Conservation (phyloP, 2,113 vertebrate genomes). For the human region GRCh38 chrX:137342001-137342500, state of each 20-base stretch:
- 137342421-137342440: too few relatives aligned
- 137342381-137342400: not conserved
- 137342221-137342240: not conserved
- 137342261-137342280: not conserved
- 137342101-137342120: slow-evolving; percentile 3
- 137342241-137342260: not conserved
- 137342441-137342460: too few relatives aligned
- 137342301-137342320: not conserved
- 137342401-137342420: not conserved
- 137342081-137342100: not conserved
- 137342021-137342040: not conserved
- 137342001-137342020: not conserved
- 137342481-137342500: too few relatives aligned
- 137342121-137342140: not conserved
- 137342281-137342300: not conserved
- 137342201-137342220: not conserved
- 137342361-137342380: not conserved
- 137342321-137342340: not conserved
- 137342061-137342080: not conserved
- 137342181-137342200: not conserved
- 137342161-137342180: not conserved
- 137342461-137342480: too few relatives aligned
- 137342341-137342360: not conserved
- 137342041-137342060: not conserved
- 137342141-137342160: not conserved